These are phyloP conservation scores for Notodonta ziczac DNA, from an alignment of 2,888 invertebrate genomes.

Conservation along the genomic window DNA sequence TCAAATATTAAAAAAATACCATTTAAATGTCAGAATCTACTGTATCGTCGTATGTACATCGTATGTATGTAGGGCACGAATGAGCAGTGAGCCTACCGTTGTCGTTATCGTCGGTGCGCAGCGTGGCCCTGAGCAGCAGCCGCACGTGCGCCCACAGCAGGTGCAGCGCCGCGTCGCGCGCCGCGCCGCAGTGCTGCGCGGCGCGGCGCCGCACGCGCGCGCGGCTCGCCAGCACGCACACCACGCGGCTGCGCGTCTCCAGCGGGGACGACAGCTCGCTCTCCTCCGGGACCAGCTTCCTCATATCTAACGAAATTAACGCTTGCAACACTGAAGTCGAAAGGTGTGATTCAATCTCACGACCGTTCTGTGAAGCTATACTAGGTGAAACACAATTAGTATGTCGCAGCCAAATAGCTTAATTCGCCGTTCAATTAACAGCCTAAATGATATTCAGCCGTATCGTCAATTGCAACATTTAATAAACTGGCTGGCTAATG, in stretches of 20 bases:
- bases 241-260: conserved; percentile 53
- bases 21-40: no score
- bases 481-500: no score
- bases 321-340: no score
- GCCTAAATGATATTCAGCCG: no score
- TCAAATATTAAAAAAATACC: no score
- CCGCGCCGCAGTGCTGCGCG: conserved; percentile 85
- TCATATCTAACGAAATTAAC: conserved; percentile 71
- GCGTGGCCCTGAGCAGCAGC: conserved; percentile 87
- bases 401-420: no score
- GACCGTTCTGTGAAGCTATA: no score
- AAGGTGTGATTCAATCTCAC: no score
- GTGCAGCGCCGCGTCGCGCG: conserved; percentile 89
- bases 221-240: conserved; percentile 41
- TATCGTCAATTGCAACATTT: no score
- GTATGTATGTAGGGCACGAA: not conserved
- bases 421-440: no score
- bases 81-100: conserved; percentile 13
- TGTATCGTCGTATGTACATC: no score
- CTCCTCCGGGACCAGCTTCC: conserved; percentile 68
- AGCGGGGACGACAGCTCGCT: conserved; percentile 37
- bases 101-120: conserved; percentile 57
- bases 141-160: conserved; percentile 91
- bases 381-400: no score
- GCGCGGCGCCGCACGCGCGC: conserved; percentile 71